Conservation (phyloP, 2,113 vertebrate genomes). For the Canis aureus region DNA sequence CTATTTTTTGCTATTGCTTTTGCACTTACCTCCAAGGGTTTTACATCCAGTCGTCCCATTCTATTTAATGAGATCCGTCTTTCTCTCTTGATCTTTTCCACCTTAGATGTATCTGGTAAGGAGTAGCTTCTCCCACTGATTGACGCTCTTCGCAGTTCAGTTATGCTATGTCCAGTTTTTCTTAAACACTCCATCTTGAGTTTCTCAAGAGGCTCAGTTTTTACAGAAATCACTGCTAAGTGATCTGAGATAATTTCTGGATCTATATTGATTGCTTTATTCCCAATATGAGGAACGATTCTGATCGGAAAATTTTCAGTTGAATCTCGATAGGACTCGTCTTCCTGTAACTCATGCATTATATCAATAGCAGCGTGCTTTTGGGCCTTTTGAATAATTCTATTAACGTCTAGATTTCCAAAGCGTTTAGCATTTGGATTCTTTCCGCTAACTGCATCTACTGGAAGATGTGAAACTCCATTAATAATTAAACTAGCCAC, state of each 20-base stretch:
- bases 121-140: constrained; percentile 53
- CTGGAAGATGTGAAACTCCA: constrained; percentile 51
- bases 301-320: constrained; percentile 13
- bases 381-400: constrained; percentile 77
- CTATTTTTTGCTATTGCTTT: not conserved
- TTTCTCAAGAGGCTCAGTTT: constrained; percentile 82
- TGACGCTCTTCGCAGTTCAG: constrained; percentile 80
- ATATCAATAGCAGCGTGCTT: not conserved
- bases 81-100: not conserved
- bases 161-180: constrained; percentile 75
- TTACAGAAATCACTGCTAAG: constrained; percentile 83
- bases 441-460: not conserved
- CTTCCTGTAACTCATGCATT: not conserved
- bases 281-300: constrained; percentile 78
- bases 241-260: constrained; percentile 82
- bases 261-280: constrained; percentile 75
- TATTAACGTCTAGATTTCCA: constrained; percentile 68
- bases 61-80: constrained; percentile 74
- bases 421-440: not conserved
- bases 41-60: constrained; percentile 75
- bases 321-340: not conserved
- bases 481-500: constrained; percentile 80
- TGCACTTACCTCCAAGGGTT: constrained; percentile 81
- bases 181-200: constrained; percentile 75
- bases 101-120: rapidly evolving